Percentiles rank a stretch among this genome's conserved stretches.
phyloP scores from a whole-genome alignment of 2,888 invertebrate species.

The Syrista parreyssii region DNA sequence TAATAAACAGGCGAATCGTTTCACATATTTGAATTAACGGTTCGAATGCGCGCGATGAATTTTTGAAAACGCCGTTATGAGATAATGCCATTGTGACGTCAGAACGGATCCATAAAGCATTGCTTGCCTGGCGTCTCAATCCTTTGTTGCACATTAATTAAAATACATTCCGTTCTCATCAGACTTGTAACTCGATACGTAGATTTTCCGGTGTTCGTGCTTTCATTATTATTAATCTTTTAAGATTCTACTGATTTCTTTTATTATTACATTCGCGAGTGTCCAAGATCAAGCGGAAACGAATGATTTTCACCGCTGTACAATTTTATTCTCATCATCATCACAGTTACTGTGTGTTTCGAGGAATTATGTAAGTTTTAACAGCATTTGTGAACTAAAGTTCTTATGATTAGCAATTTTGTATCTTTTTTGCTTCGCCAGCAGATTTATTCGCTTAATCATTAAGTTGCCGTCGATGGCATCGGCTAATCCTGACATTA shows the following conservation, averaged over 20 bases:
- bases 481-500: neutral
- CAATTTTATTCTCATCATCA: neutral
- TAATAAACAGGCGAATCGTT: neutral
- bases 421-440: neutral
- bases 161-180: neutral
- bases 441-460: neutral
- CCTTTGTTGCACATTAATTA: neutral
- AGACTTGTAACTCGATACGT: neutral
- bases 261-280: neutral
- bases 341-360: neutral
- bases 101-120: neutral
- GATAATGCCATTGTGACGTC: neutral
- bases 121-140: neutral
- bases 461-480: neutral
- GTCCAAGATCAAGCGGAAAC: neutral
- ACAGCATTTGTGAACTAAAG: neutral
- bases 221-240: neutral
- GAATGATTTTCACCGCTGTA: neutral
- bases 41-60: neutral
- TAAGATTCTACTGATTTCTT: neutral
- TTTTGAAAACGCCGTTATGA: neutral
- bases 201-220: neutral
- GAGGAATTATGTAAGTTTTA: neutral
- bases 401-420: neutral
- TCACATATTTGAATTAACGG: neutral